phyloP scores from a whole-genome alignment of 2,113 vertebrate species.

The Dolichotis patagonum region DNA sequence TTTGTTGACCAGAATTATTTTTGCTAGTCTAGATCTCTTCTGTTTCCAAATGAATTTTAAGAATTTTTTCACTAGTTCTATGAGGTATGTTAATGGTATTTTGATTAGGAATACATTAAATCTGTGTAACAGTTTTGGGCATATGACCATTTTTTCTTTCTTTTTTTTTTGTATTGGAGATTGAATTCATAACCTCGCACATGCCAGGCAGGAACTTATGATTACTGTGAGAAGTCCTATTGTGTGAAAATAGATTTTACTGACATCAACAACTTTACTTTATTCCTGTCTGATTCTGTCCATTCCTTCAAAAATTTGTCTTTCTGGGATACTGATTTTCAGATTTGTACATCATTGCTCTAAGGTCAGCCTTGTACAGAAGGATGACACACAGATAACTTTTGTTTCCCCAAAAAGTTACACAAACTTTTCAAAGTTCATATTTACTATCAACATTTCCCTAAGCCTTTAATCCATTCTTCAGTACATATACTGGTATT shows the following conservation, averaged over 20 bases:
- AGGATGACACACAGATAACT: neutral
- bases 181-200: too few relatives aligned
- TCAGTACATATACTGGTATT: neutral
- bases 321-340: neutral
- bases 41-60: too few relatives aligned
- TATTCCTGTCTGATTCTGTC: neutral
- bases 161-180: too few relatives aligned
- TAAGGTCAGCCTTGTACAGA: neutral
- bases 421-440: conserved; percentile 9
- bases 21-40: too few relatives aligned
- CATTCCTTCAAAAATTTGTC: neutral
- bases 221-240: neutral
- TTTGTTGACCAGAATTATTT: too few relatives aligned
- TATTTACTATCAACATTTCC: conserved; percentile 45
- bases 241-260: neutral
- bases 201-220: too few relatives aligned
- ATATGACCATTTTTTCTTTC: too few relatives aligned
- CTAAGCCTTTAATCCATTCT: neutral
- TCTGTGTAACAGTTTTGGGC: too few relatives aligned
- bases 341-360: conserved; percentile 3
- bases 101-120: too few relatives aligned
- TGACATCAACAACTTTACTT: neutral
- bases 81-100: too few relatives aligned
- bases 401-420: neutral
- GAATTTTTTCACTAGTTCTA: too few relatives aligned